Conservation (phyloP, 35 echinoderm and acorn worm genomes). For the Acanthaster planci region DNA sequence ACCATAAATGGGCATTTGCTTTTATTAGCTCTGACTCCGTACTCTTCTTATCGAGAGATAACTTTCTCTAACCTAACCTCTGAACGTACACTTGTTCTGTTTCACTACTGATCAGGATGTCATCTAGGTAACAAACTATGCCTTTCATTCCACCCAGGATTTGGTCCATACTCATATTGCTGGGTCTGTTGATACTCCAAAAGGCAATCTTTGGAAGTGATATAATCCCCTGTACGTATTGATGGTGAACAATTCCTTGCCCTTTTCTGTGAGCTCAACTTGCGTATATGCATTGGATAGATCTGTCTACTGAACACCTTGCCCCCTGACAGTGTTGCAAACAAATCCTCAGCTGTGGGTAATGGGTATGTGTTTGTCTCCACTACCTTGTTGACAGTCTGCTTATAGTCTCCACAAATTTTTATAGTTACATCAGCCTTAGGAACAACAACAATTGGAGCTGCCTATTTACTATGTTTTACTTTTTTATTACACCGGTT, state of each 20-base stretch:
- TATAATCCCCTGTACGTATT: slow-evolving; percentile 28
- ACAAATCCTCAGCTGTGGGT: slow-evolving; percentile 57
- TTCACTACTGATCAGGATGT: slow-evolving; percentile 60
- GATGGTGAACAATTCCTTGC: slow-evolving; percentile 39
- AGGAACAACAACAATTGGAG: slow-evolving; percentile 41
- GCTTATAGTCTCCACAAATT: slow-evolving; percentile 56
- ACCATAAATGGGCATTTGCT: slow-evolving; percentile 53
- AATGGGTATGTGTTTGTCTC: slow-evolving; percentile 44
- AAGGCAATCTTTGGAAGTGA: slow-evolving; percentile 47
- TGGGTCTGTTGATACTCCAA: slow-evolving; percentile 53
- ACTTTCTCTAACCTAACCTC: slow-evolving; percentile 48
- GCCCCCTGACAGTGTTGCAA: slow-evolving; percentile 51
- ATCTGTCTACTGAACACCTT: slow-evolving; percentile 51
- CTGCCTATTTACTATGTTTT: slow-evolving; percentile 35
- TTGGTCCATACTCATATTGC: slow-evolving; percentile 46
- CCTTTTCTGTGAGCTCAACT: slow-evolving; percentile 40
- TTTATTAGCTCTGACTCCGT: no score
- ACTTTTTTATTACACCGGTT: slow-evolving; percentile 12
- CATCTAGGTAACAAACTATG: slow-evolving; percentile 47
- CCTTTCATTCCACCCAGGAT: slow-evolving; percentile 36
- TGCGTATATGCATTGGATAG: slow-evolving; percentile 53
- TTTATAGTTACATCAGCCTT: slow-evolving; percentile 33
- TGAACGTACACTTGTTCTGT: slow-evolving; percentile 34
- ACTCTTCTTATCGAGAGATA: slow-evolving; percentile 41
- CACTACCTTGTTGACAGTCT: slow-evolving; percentile 37